Base-by-base conservation (phyloP, 2,888 invertebrate genomes). In the Gonocerus acuteangulatus region DNA sequence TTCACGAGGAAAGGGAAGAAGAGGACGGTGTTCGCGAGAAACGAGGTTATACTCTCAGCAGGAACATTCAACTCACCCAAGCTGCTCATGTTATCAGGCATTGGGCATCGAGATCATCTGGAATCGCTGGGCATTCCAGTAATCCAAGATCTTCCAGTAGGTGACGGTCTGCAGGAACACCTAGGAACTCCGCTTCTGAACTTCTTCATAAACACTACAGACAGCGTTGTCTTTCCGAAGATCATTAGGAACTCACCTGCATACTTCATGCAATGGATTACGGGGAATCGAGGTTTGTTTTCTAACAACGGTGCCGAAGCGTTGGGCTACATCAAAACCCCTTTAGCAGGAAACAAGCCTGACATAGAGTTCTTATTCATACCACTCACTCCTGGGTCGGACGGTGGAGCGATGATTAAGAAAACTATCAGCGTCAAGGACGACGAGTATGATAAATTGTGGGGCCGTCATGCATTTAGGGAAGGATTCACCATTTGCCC, bases 21-120 rank as follows among this genome's bases (percentile, higher is more conserved):
- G 44, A 73, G 74, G 19, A 73, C 73, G 48, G 80, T 81, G 0
- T 70, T 69, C 60, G 85, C 84, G 0, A 75, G 77, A 39, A 82
- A 79, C 68, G 87, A 87, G 73, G 81, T 90, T 0, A 83, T 90
- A 61, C 65, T 89, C 1, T 82, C 85, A 11, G 87, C 84, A 1
- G 90, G 90, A 0, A 81, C 88, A 1, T 83, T 91, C 61, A 87
- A 86, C 67, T 82, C 85, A 0, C 89, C 92, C 0, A 90, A 92
- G 70, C 72, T 93, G 6, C 78, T 93, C 2, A 86, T 91, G 88
- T 72, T 89, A n/a, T 87, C 87, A 0, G 89, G 88, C 1, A 74
- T 87, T 9, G 84, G 84, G 1, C 84, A 83, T 0, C 75, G 74
- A 18, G 73, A 79, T 51, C 82, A 84, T 67, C 74, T 84, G 4